Evolutionary conservation across 2,888 invertebrate genomes (phyloP).

Genomic region (Drosophila anceps): DNA sequence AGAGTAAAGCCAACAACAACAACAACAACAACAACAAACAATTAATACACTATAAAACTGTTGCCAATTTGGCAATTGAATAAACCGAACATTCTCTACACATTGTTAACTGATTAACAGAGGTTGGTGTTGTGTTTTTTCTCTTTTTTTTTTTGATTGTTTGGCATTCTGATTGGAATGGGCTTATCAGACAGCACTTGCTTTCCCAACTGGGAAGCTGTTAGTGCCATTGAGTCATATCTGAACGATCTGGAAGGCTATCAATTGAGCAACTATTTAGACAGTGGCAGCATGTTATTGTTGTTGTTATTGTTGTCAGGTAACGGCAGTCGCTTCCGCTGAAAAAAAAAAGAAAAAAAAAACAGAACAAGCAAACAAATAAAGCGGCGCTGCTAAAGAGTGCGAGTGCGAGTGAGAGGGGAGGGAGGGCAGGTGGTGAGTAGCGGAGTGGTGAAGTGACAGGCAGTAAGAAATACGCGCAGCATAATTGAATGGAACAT

Average conservation of each 20-base stretch:
- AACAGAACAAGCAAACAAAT: conserved; percentile 40
- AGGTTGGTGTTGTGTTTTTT: too few relatives aligned
- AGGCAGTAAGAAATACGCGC: conserved; percentile 8
- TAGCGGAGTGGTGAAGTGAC: neutral
- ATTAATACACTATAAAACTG: conserved; percentile 23
- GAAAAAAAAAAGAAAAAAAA: conserved; percentile 35
- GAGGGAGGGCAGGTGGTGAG: neutral
- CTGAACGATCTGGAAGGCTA: conserved; percentile 39
- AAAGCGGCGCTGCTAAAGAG: conserved; percentile 6
- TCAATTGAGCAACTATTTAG: conserved; percentile 59
- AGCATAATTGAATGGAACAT: conserved; percentile 73
- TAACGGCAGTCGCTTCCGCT: conserved; percentile 72
- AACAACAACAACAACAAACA: neutral
- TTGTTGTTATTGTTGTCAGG: conserved; percentile 32
- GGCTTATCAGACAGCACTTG: conserved; percentile 32
- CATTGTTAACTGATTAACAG: conserved; percentile 23
- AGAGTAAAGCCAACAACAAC: neutral
- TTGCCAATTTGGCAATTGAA: conserved; percentile 55
- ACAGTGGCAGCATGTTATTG: conserved; percentile 64
- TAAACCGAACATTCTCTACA: conserved; percentile 18
- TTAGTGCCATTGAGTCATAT: conserved; percentile 41
- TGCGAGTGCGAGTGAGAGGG: neutral
- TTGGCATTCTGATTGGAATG: conserved; percentile 3
- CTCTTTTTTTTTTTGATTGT: neutral
- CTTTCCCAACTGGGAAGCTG: conserved; percentile 46